Conservation (phyloP, 1,140 invertebrate genomes). For the Chymomyza costata region DNA sequence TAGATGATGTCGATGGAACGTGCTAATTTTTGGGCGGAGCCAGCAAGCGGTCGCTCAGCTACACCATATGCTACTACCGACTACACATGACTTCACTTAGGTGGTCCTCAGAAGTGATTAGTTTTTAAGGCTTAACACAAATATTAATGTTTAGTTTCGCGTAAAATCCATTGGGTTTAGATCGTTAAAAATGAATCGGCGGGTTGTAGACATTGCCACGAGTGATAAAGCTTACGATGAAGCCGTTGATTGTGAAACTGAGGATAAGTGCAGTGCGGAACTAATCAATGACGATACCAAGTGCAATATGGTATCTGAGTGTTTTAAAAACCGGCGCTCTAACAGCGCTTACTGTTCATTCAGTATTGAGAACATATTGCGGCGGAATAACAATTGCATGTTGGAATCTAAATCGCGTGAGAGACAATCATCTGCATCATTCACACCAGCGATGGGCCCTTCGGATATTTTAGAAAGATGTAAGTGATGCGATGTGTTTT, state of each 20-base stretch:
- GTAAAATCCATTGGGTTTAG: slow-evolving; percentile 11
- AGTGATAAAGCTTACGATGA: not conserved
- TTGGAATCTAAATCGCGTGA: too few species aligned
- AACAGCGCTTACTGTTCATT: slow-evolving; percentile 14
- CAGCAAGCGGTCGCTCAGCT: slow-evolving; percentile 2
- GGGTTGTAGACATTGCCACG: slow-evolving; percentile 1
- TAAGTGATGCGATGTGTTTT: too few species aligned
- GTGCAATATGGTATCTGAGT: not conserved
- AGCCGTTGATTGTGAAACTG: not conserved
- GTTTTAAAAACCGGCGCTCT: slow-evolving; percentile 1
- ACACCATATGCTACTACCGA: too few species aligned
- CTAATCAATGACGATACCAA: too few species aligned
- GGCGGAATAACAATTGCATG: slow-evolving; percentile 16
- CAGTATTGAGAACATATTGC: slow-evolving; percentile 40
- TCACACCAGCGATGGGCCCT: too few species aligned
- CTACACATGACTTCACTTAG: slow-evolving; percentile 11
- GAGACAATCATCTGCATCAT: too few species aligned
- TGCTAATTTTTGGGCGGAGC: slow-evolving; percentile 40
- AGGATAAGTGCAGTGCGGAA: not conserved
- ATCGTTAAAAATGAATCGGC: slow-evolving; percentile 22
- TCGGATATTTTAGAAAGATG: too few species aligned
- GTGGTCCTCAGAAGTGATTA: too few species aligned
- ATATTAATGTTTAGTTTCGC: slow-evolving; percentile 18
- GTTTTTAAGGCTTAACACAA: slow-evolving; percentile 9
- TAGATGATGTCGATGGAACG: slow-evolving; percentile 8